Conservation (phyloP, 2,797 vertebrate species). For the Petrocephalus sullivani region DNA sequence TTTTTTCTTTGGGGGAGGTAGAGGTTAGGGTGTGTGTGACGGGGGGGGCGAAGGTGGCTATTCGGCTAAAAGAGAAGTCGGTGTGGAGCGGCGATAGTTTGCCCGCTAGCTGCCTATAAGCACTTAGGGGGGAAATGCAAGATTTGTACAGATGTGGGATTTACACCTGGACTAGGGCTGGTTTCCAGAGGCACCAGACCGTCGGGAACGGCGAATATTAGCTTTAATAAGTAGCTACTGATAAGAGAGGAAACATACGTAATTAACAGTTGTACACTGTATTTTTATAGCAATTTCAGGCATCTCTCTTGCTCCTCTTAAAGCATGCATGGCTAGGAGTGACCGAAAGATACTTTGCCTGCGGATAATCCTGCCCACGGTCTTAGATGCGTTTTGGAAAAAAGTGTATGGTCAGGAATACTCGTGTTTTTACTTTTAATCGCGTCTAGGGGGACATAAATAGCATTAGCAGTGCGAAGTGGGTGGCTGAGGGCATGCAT, state of each 20-base stretch:
- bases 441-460: neutral
- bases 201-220: neutral
- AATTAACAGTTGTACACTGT: slow-evolving; percentile 7
- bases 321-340: neutral
- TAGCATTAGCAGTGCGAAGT: neutral
- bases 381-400: neutral
- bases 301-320: neutral
- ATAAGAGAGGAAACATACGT: neutral
- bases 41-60: slow-evolving; percentile 23
- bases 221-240: slow-evolving; percentile 12
- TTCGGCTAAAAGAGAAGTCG: slow-evolving; percentile 24
- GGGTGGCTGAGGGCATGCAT: neutral
- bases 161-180: slow-evolving; percentile 32
- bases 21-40: slow-evolving; percentile 24
- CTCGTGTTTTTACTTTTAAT: neutral
- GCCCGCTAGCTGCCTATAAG: neutral
- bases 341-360: slow-evolving; percentile 3
- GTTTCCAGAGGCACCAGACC: neutral
- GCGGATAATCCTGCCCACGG: neutral
- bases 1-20: slow-evolving; percentile 29
- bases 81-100: slow-evolving; percentile 14
- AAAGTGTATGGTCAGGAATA: neutral
- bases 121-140: slow-evolving; percentile 27
- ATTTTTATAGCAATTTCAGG: neutral
- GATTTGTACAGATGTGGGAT: slow-evolving; percentile 57